A percentile compares a stretch with the other conserved stretches of the same genome.
Conservation (phyloP, 2,888 invertebrate species). For the Amblyteles armatorius region DNA sequence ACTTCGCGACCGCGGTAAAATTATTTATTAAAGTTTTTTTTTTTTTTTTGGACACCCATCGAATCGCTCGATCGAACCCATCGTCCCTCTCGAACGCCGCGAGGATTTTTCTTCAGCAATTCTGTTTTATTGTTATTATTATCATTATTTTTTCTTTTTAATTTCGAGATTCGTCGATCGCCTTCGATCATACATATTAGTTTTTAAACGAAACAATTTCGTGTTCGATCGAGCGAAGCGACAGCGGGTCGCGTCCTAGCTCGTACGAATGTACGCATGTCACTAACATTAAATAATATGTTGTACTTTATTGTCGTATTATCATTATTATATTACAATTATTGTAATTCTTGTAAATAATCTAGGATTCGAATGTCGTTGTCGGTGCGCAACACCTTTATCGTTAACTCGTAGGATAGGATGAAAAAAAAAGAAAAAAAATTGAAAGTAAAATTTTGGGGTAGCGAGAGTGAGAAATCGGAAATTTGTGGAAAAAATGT, state of each 20-base stretch:
- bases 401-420: conserved; percentile 33
- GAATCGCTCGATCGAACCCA: conserved; percentile 48
- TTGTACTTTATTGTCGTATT: conserved; percentile 59
- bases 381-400: conserved; percentile 56
- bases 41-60: conserved; percentile 41
- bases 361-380: conserved; percentile 58
- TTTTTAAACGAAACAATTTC: background rate
- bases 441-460: background rate
- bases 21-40: conserved; percentile 61
- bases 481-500: conserved; percentile 1
- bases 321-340: conserved; percentile 56
- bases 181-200: conserved; percentile 21
- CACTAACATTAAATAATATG: conserved; percentile 62
- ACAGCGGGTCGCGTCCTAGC: conserved; percentile 16
- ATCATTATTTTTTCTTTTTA: background rate
- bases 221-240: conserved; percentile 54
- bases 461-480: conserved; percentile 11
- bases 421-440: conserved; percentile 34
- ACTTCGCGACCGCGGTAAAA: conserved; percentile 42
- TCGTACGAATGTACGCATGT: conserved; percentile 35
- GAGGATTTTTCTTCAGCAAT: background rate
- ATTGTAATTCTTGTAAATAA: conserved; percentile 70
- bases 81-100: conserved; percentile 2
- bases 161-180: conserved; percentile 22
- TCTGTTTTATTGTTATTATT: background rate